A percentile compares a stretch with the other conserved stretches of the same genome.
Evolutionary conservation across 2,888 invertebrate species (phyloP).

Genomic region (Patella ulyssiponensis): DNA sequence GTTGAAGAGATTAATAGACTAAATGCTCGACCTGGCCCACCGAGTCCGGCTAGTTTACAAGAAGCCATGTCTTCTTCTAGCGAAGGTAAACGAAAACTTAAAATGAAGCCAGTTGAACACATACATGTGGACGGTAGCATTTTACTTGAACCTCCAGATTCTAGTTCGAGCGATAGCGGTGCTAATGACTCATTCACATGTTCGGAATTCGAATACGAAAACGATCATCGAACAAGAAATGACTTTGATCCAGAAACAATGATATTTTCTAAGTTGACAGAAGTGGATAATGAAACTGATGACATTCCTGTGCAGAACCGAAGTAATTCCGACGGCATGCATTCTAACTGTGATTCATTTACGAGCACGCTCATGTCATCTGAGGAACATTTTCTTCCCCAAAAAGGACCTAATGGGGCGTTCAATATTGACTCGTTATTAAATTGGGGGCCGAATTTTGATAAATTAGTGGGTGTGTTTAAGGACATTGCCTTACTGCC

Average conservation of each 20-base stretch:
- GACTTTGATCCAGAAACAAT: constrained; percentile 74
- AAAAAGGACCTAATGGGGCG: constrained; percentile 76
- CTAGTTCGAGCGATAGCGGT: constrained; percentile 85
- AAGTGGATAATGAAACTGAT: constrained; percentile 65
- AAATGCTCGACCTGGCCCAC: constrained; percentile 87
- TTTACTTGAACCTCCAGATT: constrained; percentile 69
- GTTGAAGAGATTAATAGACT: constrained; percentile 94
- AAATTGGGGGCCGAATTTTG: constrained; percentile 97
- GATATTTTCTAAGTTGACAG: constrained; percentile 75
- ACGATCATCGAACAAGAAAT: constrained; percentile 72
- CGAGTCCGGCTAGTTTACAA: constrained; percentile 88
- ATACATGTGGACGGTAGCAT: constrained; percentile 66
- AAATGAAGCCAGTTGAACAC: constrained; percentile 33
- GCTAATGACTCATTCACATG: constrained; percentile 97
- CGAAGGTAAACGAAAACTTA: constrained; percentile 39
- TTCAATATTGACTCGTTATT: constrained; percentile 94
- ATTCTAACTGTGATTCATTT: constrained; percentile 92
- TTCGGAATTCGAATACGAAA: constrained; percentile 97
- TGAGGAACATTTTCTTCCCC: constrained; percentile 78
- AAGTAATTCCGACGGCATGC: constrained; percentile 86
- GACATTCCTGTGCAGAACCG: constrained; percentile 51
- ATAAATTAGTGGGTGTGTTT: constrained; percentile 94
- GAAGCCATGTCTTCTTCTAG: constrained; percentile 91
- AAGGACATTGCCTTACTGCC: constrained; percentile 96
- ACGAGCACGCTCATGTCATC: constrained; percentile 87